Percentiles rank a stretch among this genome's conserved stretches.
Conservation (phyloP, 1,140 invertebrate genomes). For the Drosophila teissieri region DNA sequence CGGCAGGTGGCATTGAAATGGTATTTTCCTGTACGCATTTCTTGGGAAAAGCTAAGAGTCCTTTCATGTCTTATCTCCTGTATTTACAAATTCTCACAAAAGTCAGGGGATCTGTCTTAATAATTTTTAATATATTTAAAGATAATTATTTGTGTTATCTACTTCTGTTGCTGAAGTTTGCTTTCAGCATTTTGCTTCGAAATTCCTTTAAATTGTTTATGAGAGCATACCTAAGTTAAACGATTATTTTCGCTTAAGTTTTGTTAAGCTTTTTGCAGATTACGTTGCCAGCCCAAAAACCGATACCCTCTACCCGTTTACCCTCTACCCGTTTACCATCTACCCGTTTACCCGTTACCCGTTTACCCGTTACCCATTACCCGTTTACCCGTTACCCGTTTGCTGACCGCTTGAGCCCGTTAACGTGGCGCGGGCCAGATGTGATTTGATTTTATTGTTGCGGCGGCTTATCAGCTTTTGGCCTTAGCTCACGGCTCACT, state of each 20-base stretch:
- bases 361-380: background rate
- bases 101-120: background rate
- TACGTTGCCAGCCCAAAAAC: background rate
- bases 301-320: background rate
- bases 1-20: too few relatives aligned
- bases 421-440: conserved; percentile 31
- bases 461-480: conserved; percentile 75
- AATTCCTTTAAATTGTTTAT: background rate
- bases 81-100: background rate
- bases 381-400: conserved; percentile 2
- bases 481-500: conserved; percentile 48
- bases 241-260: background rate
- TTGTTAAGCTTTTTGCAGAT: conserved; percentile 4
- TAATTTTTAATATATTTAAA: background rate
- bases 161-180: too few relatives aligned
- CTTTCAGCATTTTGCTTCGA: background rate
- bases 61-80: background rate
- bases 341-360: background rate
- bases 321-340: background rate
- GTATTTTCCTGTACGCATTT: background rate
- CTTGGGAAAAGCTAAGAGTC: background rate
- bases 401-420: conserved; percentile 8
- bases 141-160: too few relatives aligned
- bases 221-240: background rate
- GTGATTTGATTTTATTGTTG: conserved; percentile 81